Evolutionary conservation across 1,140 invertebrate species (phyloP), one percentile per base, ranked within the genome.

Genomic region (Panonychus citri): DNA sequence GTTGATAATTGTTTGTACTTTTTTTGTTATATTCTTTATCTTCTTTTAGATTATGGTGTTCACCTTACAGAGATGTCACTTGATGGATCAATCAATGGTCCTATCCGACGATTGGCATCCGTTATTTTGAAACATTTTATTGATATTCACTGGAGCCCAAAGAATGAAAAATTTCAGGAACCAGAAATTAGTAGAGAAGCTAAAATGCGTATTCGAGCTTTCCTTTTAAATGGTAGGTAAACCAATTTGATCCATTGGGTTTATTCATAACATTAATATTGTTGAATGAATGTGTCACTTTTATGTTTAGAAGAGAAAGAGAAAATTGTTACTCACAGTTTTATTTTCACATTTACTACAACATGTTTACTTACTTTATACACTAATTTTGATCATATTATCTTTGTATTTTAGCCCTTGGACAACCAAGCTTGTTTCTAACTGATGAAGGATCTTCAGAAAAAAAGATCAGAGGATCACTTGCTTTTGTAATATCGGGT

Each of bases 91-190:
- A 75, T 77, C n/a, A 71, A 71, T 52, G 66, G 79, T 42, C 68
- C 79, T 17, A 71, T 80, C 43, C 70, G 82, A 54, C 81, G 84
- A 65, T 68, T 85, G 55, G 76, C 82, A 0, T 81, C 79, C 21
- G 77, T 84, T 21, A 68, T 85, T 52, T 68, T 85, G 15, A 81
- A 80, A 53, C 80, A 82, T 57, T 84, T 83, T 71, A 78, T 83
- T 24, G 78, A 82, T 63, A 73, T 70, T 40, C 82, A 83, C 66
- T 85, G 82, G 82, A 73, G 66, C 58, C 64, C 71, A 40, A 53
- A 70, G 25, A 70, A 74, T 13, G 77, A 81, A 40, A 79, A 78
- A 62, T 81, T 77, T 64, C 66, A 73, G 28, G 64, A 71, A 8
- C 80, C 79, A 10, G 78, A 79, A 68, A 68, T 76, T 57, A 68